A percentile compares a stretch with the other conserved stretches of the same genome.
phyloP scores from a whole-genome alignment of 2,888 invertebrate species.

The Euproctis similis region DNA sequence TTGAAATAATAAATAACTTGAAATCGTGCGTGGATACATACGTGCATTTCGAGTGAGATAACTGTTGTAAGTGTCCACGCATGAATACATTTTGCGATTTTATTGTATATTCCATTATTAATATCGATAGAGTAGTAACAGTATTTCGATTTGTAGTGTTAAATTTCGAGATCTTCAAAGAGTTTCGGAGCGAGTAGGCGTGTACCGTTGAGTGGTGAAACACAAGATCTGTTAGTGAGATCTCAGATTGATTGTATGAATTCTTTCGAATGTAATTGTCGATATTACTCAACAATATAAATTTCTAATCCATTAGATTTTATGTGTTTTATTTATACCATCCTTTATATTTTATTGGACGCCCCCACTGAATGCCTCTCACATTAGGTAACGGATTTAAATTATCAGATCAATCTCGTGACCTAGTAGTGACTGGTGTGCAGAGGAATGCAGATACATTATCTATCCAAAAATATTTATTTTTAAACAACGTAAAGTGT shows the following conservation, averaged over 20 bases:
- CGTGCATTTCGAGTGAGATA: too few species aligned
- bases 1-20: constrained; percentile 21
- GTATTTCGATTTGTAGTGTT: constrained; percentile 66
- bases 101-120: constrained; percentile 63
- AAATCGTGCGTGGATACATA: constrained; percentile 33
- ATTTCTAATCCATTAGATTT: constrained; percentile 74
- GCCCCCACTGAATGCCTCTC: too few species aligned
- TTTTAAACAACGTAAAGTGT: too few species aligned
- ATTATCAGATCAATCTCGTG: too few species aligned
- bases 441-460: too few species aligned
- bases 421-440: too few species aligned
- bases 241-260: constrained; percentile 39
- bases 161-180: constrained; percentile 60
- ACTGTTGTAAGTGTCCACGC: constrained; percentile 35
- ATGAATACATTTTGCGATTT: constrained; percentile 45
- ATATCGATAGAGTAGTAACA: constrained; percentile 58
- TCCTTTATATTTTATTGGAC: too few species aligned
- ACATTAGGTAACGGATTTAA: too few species aligned
- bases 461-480: too few species aligned
- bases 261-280: constrained; percentile 58
- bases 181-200: constrained; percentile 34
- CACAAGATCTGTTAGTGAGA: constrained; percentile 26
- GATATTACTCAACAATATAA: constrained; percentile 74
- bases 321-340: constrained; percentile 52
- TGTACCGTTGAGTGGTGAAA: constrained; percentile 24